Conservation (phyloP, 2,797 vertebrate species). For the Threskiornis aethiopicus region DNA sequence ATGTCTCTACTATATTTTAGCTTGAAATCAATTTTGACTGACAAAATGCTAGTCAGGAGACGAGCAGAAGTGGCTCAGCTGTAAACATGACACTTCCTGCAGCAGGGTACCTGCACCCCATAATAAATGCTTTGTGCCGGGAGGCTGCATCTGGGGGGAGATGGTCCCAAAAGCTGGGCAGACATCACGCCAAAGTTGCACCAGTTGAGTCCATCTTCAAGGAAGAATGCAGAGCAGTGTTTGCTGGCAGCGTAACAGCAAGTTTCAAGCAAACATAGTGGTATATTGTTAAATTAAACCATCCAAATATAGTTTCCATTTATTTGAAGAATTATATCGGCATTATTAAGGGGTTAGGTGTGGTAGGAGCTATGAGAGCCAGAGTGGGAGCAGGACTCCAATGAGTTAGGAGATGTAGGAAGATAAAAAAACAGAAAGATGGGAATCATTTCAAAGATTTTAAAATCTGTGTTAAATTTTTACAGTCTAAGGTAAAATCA, state of each 20-base stretch:
- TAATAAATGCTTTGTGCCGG: background rate
- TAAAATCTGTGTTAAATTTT: background rate
- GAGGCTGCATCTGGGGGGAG: rapidly evolving
- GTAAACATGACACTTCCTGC: background rate
- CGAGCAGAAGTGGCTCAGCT: background rate
- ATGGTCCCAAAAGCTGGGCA: background rate
- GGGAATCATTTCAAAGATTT: background rate
- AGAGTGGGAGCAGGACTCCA: rapidly evolving
- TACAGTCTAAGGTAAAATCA: background rate
- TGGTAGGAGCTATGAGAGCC: background rate
- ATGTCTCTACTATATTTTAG: background rate
- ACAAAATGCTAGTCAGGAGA: background rate
- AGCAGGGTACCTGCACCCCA: background rate
- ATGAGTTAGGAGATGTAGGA: background rate
- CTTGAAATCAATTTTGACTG: background rate
- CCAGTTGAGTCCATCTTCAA: background rate
- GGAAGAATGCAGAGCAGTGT: rapidly evolving
- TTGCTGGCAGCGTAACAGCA: background rate
- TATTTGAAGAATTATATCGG: background rate
- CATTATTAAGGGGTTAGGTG: background rate
- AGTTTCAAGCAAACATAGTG: background rate
- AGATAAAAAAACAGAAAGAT: background rate
- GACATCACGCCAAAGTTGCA: background rate
- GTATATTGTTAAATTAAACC: background rate
- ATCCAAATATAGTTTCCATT: background rate